Evolutionary conservation across 2,888 invertebrate species (phyloP).

Genomic region (Eumacrocentrus americanus): DNA sequence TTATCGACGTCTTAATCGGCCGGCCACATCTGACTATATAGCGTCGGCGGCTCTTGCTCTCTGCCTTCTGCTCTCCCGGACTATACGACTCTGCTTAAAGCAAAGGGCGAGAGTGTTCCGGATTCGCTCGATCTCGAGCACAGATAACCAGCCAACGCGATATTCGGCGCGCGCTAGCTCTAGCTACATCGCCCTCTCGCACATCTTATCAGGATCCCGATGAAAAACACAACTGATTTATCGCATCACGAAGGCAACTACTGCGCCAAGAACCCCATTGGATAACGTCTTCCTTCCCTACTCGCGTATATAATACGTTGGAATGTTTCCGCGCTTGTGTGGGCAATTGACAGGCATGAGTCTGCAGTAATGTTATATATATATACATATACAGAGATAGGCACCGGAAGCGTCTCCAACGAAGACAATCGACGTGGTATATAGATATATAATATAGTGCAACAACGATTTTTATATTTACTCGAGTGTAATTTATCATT

Average conservation of each 20-base stretch:
- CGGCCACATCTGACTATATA: conserved; percentile 55
- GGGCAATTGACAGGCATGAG: conserved; percentile 11
- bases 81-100: no score
- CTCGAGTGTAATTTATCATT: conserved; percentile 9
- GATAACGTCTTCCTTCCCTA: neutral
- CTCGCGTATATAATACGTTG: neutral
- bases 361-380: neutral
- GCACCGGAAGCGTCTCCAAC: neutral
- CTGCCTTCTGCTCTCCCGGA: conserved; percentile 3
- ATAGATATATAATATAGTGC: neutral
- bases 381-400: neutral
- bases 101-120: neutral
- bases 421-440: neutral
- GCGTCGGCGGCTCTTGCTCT: conserved; percentile 32
- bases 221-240: conserved; percentile 14
- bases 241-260: neutral
- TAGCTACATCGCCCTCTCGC: neutral
- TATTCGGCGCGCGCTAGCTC: neutral
- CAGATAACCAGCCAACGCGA: conserved; percentile 2
- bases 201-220: neutral
- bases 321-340: neutral
- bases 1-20: conserved; percentile 61
- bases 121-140: conserved; percentile 8
- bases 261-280: no score
- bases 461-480: conserved; percentile 2